phyloP scores from a whole-genome alignment of 2,113 vertebrate species.

The Colaptes auratus region DNA sequence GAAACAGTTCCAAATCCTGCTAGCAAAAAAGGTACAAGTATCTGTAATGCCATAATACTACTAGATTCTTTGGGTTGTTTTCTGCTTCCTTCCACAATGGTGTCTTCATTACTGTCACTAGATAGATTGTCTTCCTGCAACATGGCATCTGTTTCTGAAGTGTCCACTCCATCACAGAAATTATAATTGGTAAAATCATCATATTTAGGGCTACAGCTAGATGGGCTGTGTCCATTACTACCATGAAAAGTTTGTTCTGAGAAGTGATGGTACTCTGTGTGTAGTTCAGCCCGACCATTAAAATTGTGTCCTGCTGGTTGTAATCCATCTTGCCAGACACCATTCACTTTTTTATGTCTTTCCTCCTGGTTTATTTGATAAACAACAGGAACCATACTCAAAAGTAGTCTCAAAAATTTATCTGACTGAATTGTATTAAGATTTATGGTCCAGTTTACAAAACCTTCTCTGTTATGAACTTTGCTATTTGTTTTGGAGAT shows the following conservation, averaged over 20 bases:
- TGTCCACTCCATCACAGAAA: conserved; percentile 81
- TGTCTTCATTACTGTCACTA: conserved; percentile 68
- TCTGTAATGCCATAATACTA: conserved; percentile 91
- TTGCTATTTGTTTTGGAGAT: conserved; percentile 66
- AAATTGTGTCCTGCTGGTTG: conserved; percentile 75
- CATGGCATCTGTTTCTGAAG: conserved; percentile 88
- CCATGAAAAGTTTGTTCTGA: conserved; percentile 78
- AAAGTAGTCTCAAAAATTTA: conserved; percentile 83
- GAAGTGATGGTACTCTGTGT: conserved; percentile 82
- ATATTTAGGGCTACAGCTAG: conserved; percentile 75
- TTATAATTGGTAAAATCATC: conserved; percentile 75
- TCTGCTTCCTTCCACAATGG: conserved; percentile 68
- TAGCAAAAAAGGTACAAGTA: conserved; percentile 90
- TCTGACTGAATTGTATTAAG: conserved; percentile 83
- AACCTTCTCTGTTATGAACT: conserved; percentile 69
- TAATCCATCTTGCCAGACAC: conserved; percentile 79
- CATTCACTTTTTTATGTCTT: conserved; percentile 85
- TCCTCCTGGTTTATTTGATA: conserved; percentile 93
- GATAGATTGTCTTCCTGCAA: conserved; percentile 70
- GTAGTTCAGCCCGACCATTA: conserved; percentile 80
- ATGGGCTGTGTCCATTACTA: conserved; percentile 74
- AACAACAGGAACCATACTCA: conserved; percentile 92
- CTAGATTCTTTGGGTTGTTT: conserved; percentile 89
- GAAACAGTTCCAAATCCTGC: conserved; percentile 97
- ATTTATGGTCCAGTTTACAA: conserved; percentile 80